Percentiles rank a stretch among this genome's conserved stretches.
Conservation (phyloP, 2,113 vertebrate genomes). For the Leptocoma aspasia region DNA sequence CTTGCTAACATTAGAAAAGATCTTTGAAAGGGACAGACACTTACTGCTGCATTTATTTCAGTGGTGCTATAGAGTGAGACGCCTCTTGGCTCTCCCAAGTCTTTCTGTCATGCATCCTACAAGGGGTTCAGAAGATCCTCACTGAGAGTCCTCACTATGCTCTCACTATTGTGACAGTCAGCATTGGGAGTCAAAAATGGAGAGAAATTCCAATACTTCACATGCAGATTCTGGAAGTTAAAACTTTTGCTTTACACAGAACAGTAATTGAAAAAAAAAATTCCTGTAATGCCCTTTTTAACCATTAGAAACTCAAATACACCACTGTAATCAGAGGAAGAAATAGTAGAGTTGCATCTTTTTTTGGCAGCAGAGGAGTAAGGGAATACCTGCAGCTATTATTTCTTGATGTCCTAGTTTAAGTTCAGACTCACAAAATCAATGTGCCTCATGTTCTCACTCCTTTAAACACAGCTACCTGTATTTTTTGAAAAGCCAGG, state of each 20-base stretch:
- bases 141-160: background rate
- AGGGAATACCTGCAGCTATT: background rate
- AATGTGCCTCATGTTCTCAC: background rate
- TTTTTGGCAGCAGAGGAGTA: background rate
- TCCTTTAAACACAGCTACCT: background rate
- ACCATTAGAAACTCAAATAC: background rate
- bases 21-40: background rate
- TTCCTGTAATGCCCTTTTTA: background rate
- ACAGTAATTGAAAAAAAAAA: background rate
- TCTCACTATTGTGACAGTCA: background rate
- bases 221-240: background rate
- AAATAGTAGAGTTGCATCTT: background rate
- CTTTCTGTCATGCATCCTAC: background rate
- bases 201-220: background rate
- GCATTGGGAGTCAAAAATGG: background rate
- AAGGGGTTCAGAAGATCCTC: background rate
- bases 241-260: background rate
- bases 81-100: background rate
- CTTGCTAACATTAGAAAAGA: background rate
- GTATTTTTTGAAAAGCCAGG: background rate
- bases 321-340: background rate
- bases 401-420: background rate
- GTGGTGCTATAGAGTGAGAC: background rate
- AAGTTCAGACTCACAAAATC: background rate
- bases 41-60: background rate